Conservation (phyloP, 2,113 vertebrate genomes). For the Pao palembangensis region DNA sequence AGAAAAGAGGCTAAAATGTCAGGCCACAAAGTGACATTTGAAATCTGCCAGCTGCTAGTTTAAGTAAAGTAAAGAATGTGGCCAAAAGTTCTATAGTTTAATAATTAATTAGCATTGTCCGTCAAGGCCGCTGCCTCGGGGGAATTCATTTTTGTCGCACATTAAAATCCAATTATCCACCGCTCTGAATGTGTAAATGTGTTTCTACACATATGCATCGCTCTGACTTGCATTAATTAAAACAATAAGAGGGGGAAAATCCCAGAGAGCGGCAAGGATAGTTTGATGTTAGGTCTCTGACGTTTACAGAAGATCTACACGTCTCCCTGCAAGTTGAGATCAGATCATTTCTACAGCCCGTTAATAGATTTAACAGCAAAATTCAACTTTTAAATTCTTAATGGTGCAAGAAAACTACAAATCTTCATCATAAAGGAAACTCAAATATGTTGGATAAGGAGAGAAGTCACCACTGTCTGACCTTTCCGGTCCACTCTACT, state of each 20-base stretch:
- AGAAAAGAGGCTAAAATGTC: neutral
- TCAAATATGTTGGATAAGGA: neutral
- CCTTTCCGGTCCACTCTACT: constrained; percentile 92
- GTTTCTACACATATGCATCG: constrained; percentile 31
- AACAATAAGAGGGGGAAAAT: neutral
- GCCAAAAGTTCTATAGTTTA: constrained; percentile 32
- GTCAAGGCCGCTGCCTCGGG: constrained; percentile 35
- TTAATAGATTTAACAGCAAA: neutral
- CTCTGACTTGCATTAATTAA: constrained; percentile 28
- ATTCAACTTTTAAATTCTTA: too few species aligned
- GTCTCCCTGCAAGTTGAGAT: too few species aligned
- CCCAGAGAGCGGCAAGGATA: neutral
- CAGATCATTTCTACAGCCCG: neutral
- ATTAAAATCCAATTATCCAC: constrained; percentile 65
- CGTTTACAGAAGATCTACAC: too few species aligned
- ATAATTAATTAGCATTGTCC: constrained; percentile 64
- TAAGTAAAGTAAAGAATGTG: constrained; percentile 34
- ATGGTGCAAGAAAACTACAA: too few species aligned
- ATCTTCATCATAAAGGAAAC: too few species aligned
- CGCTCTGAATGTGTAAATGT: constrained; percentile 43
- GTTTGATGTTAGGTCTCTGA: too few species aligned
- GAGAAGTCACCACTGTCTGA: constrained; percentile 31
- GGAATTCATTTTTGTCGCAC: constrained; percentile 49
- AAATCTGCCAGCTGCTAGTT: constrained; percentile 1
- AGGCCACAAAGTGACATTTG: constrained; percentile 1